Evolutionary conservation across 2,888 invertebrate species (phyloP).

Genomic region (Cheilosia grossa): DNA sequence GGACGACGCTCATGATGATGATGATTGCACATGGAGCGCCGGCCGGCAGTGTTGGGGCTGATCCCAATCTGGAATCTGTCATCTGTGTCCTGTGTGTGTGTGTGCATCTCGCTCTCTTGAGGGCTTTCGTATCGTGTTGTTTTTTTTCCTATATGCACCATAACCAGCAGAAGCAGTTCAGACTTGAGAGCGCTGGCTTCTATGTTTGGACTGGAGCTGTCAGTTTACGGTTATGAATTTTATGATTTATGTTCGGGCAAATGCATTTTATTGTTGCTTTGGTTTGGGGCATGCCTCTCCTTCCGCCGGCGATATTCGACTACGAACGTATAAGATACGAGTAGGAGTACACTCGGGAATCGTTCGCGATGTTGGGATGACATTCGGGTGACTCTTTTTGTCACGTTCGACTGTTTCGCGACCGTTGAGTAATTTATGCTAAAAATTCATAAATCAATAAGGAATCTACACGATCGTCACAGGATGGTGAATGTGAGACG

Average conservation of each 20-base stretch:
- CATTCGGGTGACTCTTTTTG: conserved; percentile 73
- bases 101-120: conserved; percentile 45
- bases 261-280: conserved; percentile 80
- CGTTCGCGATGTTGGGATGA: conserved; percentile 60
- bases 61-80: conserved; percentile 49
- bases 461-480: conserved; percentile 48
- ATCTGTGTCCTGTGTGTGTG: not conserved
- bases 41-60: conserved; percentile 52
- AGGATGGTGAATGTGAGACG: conserved; percentile 47
- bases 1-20: conserved; percentile 55
- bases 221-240: conserved; percentile 78
- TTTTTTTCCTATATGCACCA: not conserved
- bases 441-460: conserved; percentile 71
- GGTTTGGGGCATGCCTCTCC: conserved; percentile 49
- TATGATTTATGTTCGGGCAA: conserved; percentile 82
- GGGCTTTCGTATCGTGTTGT: conserved; percentile 16
- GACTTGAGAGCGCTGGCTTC: conserved; percentile 28
- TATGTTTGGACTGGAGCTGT: conserved; percentile 71
- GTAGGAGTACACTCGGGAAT: conserved; percentile 33
- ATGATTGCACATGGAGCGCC: conserved; percentile 70
- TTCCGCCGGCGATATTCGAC: conserved; percentile 19
- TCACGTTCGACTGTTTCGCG: conserved; percentile 60
- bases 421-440: conserved; percentile 58
- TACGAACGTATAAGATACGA: conserved; percentile 23
- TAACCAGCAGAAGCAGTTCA: conserved; percentile 43